A percentile compares a stretch with the other conserved stretches of the same genome.
Evolutionary conservation across 1,140 invertebrate species (phyloP).

Genomic region (Zaprionus ornatus): DNA sequence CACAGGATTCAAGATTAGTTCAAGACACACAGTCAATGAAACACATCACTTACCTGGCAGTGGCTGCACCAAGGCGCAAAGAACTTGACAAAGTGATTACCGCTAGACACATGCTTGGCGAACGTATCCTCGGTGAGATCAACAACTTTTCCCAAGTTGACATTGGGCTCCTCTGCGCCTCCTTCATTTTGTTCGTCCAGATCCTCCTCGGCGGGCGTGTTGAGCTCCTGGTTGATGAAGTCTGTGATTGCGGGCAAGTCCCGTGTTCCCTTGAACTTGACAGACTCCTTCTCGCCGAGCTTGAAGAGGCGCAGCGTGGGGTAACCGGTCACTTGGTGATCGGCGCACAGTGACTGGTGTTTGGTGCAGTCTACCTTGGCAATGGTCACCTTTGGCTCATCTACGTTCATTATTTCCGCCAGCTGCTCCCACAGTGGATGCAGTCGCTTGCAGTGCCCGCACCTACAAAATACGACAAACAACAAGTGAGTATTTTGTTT

Average conservation of each 20-base stretch:
- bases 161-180: constrained; percentile 62
- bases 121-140: constrained; percentile 91
- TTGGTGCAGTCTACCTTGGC: constrained; percentile 92
- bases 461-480: constrained; percentile 85
- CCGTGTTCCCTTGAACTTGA: constrained; percentile 88
- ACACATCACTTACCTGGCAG: constrained; percentile 86
- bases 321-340: constrained; percentile 90
- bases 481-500: not conserved
- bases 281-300: constrained; percentile 85
- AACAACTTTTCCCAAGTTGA: constrained; percentile 84
- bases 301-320: constrained; percentile 90
- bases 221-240: constrained; percentile 90
- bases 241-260: constrained; percentile 89
- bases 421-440: constrained; percentile 89
- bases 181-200: constrained; percentile 31
- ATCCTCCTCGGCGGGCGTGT: constrained; percentile 51
- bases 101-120: constrained; percentile 86
- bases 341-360: constrained; percentile 88
- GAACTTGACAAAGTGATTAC: constrained; percentile 93
- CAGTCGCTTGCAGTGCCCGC: constrained; percentile 88
- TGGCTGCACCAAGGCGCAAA: constrained; percentile 94
- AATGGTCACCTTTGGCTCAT: constrained; percentile 87
- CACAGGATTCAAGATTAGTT: constrained; percentile 36
- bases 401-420: constrained; percentile 88
- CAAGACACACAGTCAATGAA: not conserved